Percentiles rank a stretch among this genome's conserved stretches.
Evolutionary conservation across 1,140 invertebrate genomes (phyloP).

Genomic region (Drosophila ambigua): DNA sequence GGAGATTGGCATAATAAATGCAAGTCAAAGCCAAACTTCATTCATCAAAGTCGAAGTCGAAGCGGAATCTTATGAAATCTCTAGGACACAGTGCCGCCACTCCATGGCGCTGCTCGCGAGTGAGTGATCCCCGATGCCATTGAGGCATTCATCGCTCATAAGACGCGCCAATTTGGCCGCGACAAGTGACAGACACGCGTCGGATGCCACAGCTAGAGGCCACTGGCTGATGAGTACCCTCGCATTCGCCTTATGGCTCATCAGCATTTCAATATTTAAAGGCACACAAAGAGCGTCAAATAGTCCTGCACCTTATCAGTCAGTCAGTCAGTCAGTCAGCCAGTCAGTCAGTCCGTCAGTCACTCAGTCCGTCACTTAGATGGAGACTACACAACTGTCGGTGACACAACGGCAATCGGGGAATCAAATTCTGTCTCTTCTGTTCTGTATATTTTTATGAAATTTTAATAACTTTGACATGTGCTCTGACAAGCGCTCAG

Average conservation of each 20-base stretch:
- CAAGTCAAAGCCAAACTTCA: conserved; percentile 63
- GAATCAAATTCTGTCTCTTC: conserved; percentile 63
- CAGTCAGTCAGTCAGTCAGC: conserved; percentile 2
- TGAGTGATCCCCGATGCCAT: conserved; percentile 66
- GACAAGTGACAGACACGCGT: conserved; percentile 74
- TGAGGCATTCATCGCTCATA: conserved; percentile 74
- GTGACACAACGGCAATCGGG: conserved; percentile 57
- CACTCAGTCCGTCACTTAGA: conserved; percentile 40
- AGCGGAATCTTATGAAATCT: conserved; percentile 6
- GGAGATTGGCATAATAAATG: conserved; percentile 47
- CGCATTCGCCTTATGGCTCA: conserved; percentile 36
- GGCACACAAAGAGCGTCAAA: conserved; percentile 40
- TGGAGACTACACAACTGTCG: conserved; percentile 47
- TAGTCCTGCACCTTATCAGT: conserved; percentile 49
- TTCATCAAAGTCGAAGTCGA: conserved; percentile 76
- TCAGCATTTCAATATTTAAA: conserved; percentile 68
- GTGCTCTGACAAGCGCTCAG: conserved; percentile 34
- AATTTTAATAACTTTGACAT: conserved; percentile 79
- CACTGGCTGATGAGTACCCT: conserved; percentile 42
- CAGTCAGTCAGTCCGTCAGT: conserved; percentile 52
- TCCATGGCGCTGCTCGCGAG: conserved; percentile 1
- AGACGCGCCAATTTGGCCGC: conserved; percentile 72
- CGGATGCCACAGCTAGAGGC: conserved; percentile 47
- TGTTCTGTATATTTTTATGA: conserved; percentile 59
- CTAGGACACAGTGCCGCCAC: conserved; percentile 32